Conservation (phyloP, 2,797 vertebrate species). For the Numenius phaeopus region DNA sequence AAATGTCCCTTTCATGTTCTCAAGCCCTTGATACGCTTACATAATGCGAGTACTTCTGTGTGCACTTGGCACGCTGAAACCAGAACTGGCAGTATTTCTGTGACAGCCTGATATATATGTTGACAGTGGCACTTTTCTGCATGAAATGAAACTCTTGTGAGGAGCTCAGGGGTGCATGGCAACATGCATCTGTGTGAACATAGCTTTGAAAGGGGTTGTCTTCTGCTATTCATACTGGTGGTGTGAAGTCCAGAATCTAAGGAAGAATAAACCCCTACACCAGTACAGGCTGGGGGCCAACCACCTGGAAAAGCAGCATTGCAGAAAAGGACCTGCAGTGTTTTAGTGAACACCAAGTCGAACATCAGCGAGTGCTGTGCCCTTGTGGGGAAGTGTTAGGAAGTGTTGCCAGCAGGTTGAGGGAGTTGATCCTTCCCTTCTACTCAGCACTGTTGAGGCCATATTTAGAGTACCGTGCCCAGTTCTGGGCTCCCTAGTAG, state of each 20-base stretch:
- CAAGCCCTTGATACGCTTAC: constrained; percentile 3
- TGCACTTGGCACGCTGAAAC: constrained; percentile 9
- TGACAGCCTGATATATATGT: constrained; percentile 31
- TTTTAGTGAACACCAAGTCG: neutral
- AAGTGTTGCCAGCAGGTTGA: neutral
- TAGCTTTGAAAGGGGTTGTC: neutral
- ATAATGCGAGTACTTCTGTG: constrained; percentile 6
- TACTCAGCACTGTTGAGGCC: accelerated
- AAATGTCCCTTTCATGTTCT: constrained; percentile 3
- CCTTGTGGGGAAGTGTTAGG: neutral
- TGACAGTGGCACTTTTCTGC: neutral
- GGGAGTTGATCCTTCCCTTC: neutral
- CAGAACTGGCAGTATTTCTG: constrained; percentile 20
- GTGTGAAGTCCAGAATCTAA: neutral
- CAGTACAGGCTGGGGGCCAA: neutral
- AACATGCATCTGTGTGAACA: neutral
- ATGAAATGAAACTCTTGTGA: neutral
- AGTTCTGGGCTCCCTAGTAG: neutral
- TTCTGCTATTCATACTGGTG: neutral
- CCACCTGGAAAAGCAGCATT: neutral
- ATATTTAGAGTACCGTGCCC: neutral
- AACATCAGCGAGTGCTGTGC: neutral
- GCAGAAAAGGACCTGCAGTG: neutral
- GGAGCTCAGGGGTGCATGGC: neutral
- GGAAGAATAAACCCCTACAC: neutral